A percentile compares a stretch with the other conserved stretches of the same genome.
Evolutionary conservation across 1,140 invertebrate genomes (phyloP).

Genomic region (Drosophila ironensis): DNA sequence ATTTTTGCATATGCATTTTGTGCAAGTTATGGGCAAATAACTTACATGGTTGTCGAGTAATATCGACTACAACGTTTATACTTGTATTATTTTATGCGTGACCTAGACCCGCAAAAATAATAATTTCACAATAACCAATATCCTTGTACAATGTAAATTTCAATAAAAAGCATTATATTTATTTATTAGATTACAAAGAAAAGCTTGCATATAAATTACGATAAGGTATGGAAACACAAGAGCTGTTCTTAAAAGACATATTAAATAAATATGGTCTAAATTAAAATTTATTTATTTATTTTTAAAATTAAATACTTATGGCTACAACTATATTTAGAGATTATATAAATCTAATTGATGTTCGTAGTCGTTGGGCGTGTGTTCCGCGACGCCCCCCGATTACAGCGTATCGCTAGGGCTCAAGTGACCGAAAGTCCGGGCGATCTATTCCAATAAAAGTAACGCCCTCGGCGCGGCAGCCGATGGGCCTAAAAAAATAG

Average conservation of each 20-base stretch:
- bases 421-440: constrained; percentile 74
- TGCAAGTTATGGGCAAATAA: no score
- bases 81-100: no score
- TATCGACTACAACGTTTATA: no score
- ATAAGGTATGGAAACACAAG: constrained; percentile 79
- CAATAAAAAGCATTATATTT: constrained; percentile 79
- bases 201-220: constrained; percentile 77
- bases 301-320: constrained; percentile 79
- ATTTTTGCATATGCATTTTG: no score
- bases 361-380: constrained; percentile 65
- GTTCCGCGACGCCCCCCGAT: constrained; percentile 36
- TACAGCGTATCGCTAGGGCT: constrained; percentile 67
- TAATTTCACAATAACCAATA: no score
- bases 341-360: constrained; percentile 77
- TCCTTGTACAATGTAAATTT: no score
- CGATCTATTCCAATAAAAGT: constrained; percentile 19
- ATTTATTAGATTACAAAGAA: constrained; percentile 79
- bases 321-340: constrained; percentile 76
- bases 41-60: no score
- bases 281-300: constrained; percentile 81
- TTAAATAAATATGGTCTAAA: constrained; percentile 78
- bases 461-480: constrained; percentile 39
- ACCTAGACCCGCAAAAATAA: no score
- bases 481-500: constrained; percentile 57
- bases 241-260: constrained; percentile 80